Percentiles rank a stretch among this genome's conserved stretches.
These are phyloP conservation scores for Papilio xuthus DNA, from an alignment of 1,140 invertebrate species.

Conservation along the genomic window DNA sequence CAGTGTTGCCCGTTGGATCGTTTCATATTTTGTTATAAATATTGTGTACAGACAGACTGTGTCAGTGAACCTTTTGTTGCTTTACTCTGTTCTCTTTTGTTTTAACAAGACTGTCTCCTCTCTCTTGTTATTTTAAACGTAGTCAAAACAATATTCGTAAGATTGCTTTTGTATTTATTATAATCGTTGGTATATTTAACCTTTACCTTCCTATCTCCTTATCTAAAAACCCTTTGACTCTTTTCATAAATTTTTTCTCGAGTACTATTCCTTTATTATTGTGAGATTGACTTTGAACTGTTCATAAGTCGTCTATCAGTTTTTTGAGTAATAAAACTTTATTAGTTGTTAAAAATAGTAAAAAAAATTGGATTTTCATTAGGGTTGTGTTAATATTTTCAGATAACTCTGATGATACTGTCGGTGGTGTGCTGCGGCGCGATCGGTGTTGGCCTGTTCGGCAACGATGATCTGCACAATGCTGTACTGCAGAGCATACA, in stretches of 20 bases:
- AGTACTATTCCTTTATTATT: no score
- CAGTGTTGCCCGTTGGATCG: background rate
- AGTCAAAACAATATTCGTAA: slow-evolving; percentile 11
- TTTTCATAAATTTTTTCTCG: no score
- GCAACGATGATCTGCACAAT: slow-evolving; percentile 96
- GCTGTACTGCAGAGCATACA: slow-evolving; percentile 90
- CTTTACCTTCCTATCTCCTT: background rate
- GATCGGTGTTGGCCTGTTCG: slow-evolving; percentile 92
- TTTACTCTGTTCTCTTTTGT: slow-evolving; percentile 15
- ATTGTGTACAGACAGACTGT: slow-evolving; percentile 12
- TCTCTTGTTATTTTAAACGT: slow-evolving; percentile 6
- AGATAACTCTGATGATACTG: slow-evolving; percentile 88
- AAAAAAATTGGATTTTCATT: no score
- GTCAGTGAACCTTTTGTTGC: slow-evolving; percentile 32
- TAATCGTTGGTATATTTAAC: no score
- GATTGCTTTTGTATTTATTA: background rate
- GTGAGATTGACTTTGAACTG: no score
- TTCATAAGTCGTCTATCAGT: no score
- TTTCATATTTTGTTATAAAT: slow-evolving; percentile 31
- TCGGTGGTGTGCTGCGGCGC: slow-evolving; percentile 92
- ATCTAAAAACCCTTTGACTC: background rate
- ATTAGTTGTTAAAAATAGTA: no score
- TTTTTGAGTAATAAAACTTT: no score
- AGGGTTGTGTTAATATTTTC: slow-evolving; percentile 39
- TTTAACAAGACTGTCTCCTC: background rate